Evolutionary conservation across 1,140 invertebrate genomes (phyloP).

Genomic region (Drosophila repletoides): DNA sequence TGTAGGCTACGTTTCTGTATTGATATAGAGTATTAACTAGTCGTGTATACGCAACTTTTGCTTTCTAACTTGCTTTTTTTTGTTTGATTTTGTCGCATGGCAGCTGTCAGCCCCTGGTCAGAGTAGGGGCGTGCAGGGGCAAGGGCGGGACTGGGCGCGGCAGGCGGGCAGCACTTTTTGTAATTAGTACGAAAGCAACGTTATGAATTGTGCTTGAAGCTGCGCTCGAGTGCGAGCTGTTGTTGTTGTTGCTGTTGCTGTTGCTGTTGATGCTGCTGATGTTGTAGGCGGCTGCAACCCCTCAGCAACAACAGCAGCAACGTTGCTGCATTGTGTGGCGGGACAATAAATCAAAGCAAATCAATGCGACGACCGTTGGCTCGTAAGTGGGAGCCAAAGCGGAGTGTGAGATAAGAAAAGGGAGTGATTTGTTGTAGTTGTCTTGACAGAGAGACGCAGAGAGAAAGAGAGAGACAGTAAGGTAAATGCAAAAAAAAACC

Average conservation of each 20-base stretch:
- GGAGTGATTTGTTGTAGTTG: conserved; percentile 48
- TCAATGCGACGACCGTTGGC: conserved; percentile 60
- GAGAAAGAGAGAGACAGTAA: neutral
- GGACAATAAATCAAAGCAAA: conserved; percentile 82
- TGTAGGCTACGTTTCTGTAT: too few species aligned
- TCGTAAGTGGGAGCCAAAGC: conserved; percentile 3
- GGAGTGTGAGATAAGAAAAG: neutral
- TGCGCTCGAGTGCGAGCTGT: conserved; percentile 54
- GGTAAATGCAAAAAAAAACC: conserved; percentile 10
- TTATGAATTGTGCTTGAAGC: conserved; percentile 75
- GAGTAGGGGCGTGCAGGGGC: neutral
- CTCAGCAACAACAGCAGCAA: conserved; percentile 9
- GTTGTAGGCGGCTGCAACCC: conserved; percentile 32
- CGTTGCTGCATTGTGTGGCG: conserved; percentile 53
- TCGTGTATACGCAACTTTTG: too few species aligned
- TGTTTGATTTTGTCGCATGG: conserved; percentile 40
- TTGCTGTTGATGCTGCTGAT: conserved; percentile 30
- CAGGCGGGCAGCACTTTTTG: conserved; percentile 59
- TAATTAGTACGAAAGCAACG: conserved; percentile 76
- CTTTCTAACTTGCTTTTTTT: too few species aligned
- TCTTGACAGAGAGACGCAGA: conserved; percentile 8
- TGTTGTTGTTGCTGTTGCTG: conserved; percentile 19
- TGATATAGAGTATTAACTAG: too few species aligned
- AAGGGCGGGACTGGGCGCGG: neutral
- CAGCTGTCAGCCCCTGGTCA: conserved; percentile 29